phyloP scores from a whole-genome alignment of 2,888 invertebrate genomes.

The Chymomyza caudatula region DNA sequence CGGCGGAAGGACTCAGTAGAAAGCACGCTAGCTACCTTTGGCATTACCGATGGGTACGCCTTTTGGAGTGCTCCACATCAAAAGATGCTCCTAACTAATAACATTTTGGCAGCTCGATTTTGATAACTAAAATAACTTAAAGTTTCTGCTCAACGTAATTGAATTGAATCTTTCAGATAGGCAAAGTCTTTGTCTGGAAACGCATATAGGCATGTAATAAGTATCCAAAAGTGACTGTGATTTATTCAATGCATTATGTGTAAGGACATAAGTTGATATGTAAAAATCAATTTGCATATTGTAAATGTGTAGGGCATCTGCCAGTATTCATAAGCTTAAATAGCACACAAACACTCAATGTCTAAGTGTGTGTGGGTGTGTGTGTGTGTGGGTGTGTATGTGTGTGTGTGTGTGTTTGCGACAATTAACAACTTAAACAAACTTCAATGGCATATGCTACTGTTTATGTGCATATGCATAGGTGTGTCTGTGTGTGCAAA shows the following conservation, averaged over 20 bases:
- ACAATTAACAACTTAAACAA: slow-evolving; percentile 3
- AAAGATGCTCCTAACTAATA: neutral
- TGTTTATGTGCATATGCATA: neutral
- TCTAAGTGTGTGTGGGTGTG: neutral
- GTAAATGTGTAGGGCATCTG: neutral
- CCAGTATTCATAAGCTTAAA: neutral
- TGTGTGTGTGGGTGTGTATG: neutral
- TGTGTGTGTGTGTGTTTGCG: neutral
- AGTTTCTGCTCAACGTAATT: neutral
- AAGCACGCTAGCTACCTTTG: no score
- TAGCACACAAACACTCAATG: neutral
- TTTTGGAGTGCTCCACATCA: no score
- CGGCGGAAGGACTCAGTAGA: no score
- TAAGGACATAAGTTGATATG: neutral
- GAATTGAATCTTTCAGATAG: no score
- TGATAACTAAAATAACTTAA: neutral
- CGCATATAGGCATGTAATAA: neutral
- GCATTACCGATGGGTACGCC: no score
- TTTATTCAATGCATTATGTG: neutral
- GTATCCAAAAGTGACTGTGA: neutral
- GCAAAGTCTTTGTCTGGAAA: neutral
- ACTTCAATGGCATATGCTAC: neutral
- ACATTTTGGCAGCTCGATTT: neutral
- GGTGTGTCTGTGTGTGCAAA: neutral
- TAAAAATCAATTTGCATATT: neutral